phyloP scores from a whole-genome alignment of 2,888 invertebrate genomes.

The Branchipolynoe longqiensis region DNA sequence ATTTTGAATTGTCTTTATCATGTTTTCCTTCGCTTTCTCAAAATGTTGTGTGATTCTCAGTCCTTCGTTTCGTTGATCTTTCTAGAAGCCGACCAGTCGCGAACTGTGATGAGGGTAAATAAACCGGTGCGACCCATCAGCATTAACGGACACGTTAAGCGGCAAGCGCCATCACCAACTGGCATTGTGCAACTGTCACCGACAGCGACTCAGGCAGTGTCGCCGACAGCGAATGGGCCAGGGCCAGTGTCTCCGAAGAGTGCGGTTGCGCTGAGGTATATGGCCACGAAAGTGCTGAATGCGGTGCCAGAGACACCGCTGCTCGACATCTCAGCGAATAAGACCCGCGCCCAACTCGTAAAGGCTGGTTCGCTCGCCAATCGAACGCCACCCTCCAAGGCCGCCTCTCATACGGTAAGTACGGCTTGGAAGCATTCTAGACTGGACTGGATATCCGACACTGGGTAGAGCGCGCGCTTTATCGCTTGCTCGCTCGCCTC shows the following conservation, averaged over 20 bases:
- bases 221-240: background rate
- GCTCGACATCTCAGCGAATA: conserved; percentile 92
- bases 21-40: too few relatives aligned
- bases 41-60: too few relatives aligned
- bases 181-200: background rate
- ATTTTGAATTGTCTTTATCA: too few relatives aligned
- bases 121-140: conserved; percentile 25
- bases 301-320: conserved; percentile 90
- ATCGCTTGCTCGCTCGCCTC: too few relatives aligned
- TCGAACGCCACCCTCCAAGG: conserved; percentile 83
- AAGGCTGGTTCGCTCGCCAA: conserved; percentile 87
- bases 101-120: too few relatives aligned
- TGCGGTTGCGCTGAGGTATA: background rate
- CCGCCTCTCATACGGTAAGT: conserved; percentile 31
- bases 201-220: background rate
- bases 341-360: conserved; percentile 92
- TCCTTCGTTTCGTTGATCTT: too few relatives aligned
- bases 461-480: too few relatives aligned
- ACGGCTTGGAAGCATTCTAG: too few relatives aligned
- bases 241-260: background rate
- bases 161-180: background rate
- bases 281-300: conserved; percentile 54
- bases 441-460: too few relatives aligned
- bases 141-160: conserved; percentile 14
- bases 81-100: too few relatives aligned